phyloP scores from a whole-genome alignment of 2,113 vertebrate genomes.

The Alethe castanea region DNA sequence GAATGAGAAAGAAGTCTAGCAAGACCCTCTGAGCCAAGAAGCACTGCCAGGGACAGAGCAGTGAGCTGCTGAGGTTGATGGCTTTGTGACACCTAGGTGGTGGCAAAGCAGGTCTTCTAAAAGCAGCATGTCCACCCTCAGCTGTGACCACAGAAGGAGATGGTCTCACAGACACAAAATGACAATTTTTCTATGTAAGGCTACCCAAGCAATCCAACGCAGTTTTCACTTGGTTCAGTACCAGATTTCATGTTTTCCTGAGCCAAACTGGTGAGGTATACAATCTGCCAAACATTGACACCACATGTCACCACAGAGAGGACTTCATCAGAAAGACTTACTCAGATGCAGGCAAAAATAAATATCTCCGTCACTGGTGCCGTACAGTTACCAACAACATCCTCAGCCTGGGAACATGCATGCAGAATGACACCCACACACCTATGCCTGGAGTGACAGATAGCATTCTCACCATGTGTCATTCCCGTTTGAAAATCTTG shows the following conservation, averaged over 20 bases:
- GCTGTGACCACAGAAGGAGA: background rate
- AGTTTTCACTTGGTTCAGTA: background rate
- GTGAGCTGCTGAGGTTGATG: background rate
- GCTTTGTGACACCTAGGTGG: background rate
- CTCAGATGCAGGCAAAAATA: background rate
- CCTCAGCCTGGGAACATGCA: background rate
- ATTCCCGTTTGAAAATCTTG: background rate
- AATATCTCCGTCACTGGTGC: background rate
- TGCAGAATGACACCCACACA: background rate
- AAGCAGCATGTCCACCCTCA: background rate
- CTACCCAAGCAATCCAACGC: background rate
- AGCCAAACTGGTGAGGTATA: background rate
- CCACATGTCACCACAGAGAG: background rate
- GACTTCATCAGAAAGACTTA: background rate
- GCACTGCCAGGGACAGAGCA: background rate
- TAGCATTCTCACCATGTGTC: background rate
- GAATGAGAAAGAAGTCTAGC: background rate
- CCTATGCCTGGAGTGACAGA: background rate
- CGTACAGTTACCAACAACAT: background rate
- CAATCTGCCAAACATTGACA: background rate
- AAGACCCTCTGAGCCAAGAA: background rate
- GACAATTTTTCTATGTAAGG: background rate
- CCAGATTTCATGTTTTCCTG: background rate
- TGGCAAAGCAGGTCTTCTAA: background rate
- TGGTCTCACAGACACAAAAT: background rate